Evolutionary conservation across 2,888 invertebrate species (phyloP), one percentile per base, ranked within the genome.

Genomic region (Eupithecia insigniata): DNA sequence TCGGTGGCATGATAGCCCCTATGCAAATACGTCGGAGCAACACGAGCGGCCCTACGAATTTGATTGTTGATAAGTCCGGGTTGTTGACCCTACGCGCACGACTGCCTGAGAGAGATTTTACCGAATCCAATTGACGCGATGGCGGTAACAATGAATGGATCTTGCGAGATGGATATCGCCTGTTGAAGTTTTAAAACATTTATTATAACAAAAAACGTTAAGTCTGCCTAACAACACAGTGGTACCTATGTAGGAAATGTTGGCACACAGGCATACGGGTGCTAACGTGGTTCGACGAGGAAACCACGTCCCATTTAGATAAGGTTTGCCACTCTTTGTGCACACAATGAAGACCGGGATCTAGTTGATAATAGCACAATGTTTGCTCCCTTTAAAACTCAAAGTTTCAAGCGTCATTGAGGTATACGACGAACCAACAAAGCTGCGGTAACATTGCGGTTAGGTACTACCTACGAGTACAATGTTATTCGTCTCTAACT

Each of bases 241-340:
- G 34, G 34, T 34, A 34, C 61, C n/a, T 30, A 30, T 16, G 18
- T 60, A 60, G 66, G 65, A 69, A 51, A 64, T 67, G 69, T 73
- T 79, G 76, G 78, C 75, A 39, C 75, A 76, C 73, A 77, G 67
- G 76, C 80, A 79, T 80, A 82, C 85, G 84, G 86, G 83, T 85
- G 85, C 86, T 84, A 85, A 82, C 84, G 83, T 86, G 84, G 83
- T 84, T 85, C 83, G 83, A 84, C 84, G 81, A 92, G 93, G 92
- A 93, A 92, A 91, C 90, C 82, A 88, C 90, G 90, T 84, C 89
- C 91, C 83, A 91, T 83, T 89, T 92, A 91, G 93, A 93, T 93
- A 93, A 93, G 85, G 79, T 76, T 79, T 73, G 78, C 81, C 82
- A 83, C 82, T 83, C 77, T 82, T 80, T 82, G 82, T 86, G 77